Percentiles rank a stretch among this genome's conserved stretches.
Evolutionary conservation across 1,140 invertebrate genomes (phyloP).

Genomic region (Babylonia areolata): DNA sequence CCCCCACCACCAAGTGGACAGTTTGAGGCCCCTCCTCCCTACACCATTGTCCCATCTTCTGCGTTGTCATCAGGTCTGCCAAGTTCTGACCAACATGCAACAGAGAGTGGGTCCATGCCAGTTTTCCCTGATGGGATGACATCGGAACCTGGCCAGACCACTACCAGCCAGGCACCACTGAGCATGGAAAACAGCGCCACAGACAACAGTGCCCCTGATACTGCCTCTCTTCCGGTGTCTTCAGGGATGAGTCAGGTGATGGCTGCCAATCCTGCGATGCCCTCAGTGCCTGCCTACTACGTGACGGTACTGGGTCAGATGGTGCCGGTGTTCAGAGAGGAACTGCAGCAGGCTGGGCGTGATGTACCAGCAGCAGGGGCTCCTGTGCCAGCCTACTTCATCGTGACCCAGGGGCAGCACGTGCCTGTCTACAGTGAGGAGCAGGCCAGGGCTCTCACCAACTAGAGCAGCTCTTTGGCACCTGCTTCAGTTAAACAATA

Average conservation of each 20-base stretch:
- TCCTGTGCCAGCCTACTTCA: conserved; percentile 1
- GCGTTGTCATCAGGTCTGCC: neutral
- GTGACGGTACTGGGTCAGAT: conserved; percentile 18
- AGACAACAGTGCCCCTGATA: neutral
- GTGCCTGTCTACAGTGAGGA: conserved; percentile 24
- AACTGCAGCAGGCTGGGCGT: conserved; percentile 10
- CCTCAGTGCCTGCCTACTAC: conserved; percentile 8
- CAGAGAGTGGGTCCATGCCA: neutral
- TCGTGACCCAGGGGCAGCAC: conserved; percentile 10
- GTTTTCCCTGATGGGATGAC: neutral
- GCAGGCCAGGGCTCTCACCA: neutral
- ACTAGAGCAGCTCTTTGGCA: too few species aligned
- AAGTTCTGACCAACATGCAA: neutral
- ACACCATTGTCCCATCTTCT: neutral
- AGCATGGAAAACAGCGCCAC: neutral
- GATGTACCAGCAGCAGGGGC: neutral
- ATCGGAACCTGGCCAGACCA: neutral
- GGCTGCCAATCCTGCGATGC: neutral
- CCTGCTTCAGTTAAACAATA: too few species aligned
- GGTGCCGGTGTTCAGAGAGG: conserved; percentile 11
- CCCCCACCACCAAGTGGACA: neutral
- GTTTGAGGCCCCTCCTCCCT: neutral
- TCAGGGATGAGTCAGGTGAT: neutral
- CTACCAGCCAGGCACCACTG: too few species aligned
- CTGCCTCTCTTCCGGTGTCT: neutral